Percentiles rank a stretch among this genome's conserved stretches.
Conservation (phyloP, 2,797 vertebrate species). For the Borostomias antarcticus region DNA sequence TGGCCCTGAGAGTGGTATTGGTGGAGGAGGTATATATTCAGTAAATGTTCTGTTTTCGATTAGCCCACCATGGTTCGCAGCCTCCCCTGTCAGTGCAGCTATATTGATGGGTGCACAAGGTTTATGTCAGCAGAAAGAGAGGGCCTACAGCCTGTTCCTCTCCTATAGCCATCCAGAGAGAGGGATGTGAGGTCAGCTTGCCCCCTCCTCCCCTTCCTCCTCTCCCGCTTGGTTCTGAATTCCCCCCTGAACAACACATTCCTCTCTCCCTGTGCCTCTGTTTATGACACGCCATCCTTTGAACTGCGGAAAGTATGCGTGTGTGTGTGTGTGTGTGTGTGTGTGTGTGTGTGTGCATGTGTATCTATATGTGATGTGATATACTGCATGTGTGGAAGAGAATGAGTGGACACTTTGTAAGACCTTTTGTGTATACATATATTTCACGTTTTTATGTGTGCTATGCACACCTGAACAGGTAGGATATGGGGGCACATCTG, state of each 20-base stretch:
- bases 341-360: neutral
- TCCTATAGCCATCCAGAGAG: slow-evolving; percentile 36
- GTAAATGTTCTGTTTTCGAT: slow-evolving; percentile 57
- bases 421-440: neutral
- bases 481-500: slow-evolving; percentile 50
- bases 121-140: slow-evolving; percentile 61
- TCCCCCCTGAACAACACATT: slow-evolving; percentile 75
- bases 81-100: slow-evolving; percentile 48
- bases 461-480: slow-evolving; percentile 63
- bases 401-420: neutral
- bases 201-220: slow-evolving; percentile 19
- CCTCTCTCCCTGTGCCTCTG: slow-evolving; percentile 67
- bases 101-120: slow-evolving; percentile 48
- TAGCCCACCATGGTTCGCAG: slow-evolving; percentile 51
- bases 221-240: slow-evolving; percentile 54
- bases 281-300: slow-evolving; percentile 72
- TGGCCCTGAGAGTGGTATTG: slow-evolving; percentile 26
- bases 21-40: slow-evolving; percentile 38
- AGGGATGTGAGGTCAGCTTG: slow-evolving; percentile 58
- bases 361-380: neutral
- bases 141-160: slow-evolving; percentile 37
- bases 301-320: slow-evolving; percentile 40
- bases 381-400: neutral
- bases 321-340: slow-evolving; percentile 5
- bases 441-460: neutral